Evolutionary conservation across 2,888 invertebrate genomes (phyloP).

Genomic region (Taenaris catops): DNA sequence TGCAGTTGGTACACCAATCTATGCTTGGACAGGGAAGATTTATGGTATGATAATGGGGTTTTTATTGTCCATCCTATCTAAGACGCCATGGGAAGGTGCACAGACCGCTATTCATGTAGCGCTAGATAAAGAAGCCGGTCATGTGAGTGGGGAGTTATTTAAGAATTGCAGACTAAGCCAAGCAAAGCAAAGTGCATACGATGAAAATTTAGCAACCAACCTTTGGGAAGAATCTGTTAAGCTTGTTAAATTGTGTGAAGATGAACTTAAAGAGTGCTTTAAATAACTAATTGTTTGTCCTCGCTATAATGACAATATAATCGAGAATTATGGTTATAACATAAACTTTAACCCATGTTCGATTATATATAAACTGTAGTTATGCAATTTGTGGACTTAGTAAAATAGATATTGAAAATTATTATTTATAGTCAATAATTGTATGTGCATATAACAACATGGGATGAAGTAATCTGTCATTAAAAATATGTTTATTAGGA

Average conservation of each 20-base stretch:
- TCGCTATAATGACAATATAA: no score
- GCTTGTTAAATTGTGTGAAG: constrained; percentile 82
- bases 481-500: no score
- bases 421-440: no score
- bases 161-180: constrained; percentile 85
- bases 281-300: constrained; percentile 5
- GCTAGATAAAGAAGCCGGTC: constrained; percentile 84
- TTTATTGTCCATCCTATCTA: constrained; percentile 83
- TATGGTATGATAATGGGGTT: constrained; percentile 76
- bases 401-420: no score
- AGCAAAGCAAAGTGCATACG: constrained; percentile 79
- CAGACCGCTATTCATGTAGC: constrained; percentile 88
- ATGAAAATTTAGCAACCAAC: constrained; percentile 83
- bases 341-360: no score
- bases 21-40: constrained; percentile 69
- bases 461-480: no score
- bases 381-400: no score
- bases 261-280: constrained; percentile 82
- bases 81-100: constrained; percentile 88
- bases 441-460: no score
- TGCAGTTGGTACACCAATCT: constrained; percentile 89
- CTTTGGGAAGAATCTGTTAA: constrained; percentile 90
- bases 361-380: no score
- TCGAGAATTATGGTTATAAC: no score
- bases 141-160: constrained; percentile 87